These are phyloP conservation scores for Laterallus jamaicensis DNA, from an alignment of 2,113 vertebrate genomes.

Conservation along the genomic window DNA sequence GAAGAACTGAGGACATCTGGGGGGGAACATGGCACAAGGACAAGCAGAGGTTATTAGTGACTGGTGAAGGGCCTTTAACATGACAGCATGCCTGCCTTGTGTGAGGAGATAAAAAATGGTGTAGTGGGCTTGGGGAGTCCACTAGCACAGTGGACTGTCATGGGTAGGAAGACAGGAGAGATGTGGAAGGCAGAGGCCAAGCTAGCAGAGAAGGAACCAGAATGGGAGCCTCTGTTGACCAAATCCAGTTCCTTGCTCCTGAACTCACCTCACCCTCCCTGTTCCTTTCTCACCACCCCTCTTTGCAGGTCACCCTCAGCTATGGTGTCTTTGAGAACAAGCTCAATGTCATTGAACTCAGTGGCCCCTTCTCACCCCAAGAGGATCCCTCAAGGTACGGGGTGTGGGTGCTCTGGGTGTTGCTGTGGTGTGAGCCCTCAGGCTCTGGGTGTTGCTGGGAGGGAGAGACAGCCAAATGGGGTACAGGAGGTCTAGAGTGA, in stretches of 20 bases:
- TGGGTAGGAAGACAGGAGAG: background rate
- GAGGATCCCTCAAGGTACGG: slow-evolving; percentile 87
- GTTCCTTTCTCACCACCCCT: background rate
- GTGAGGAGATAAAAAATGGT: background rate
- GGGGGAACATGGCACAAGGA: background rate
- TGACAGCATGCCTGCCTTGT: background rate
- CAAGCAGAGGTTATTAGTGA: background rate
- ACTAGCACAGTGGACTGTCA: background rate
- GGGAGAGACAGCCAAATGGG: background rate
- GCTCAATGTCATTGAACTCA: slow-evolving; percentile 85
- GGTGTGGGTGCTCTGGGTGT: background rate
- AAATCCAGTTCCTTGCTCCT: background rate
- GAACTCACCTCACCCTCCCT: background rate
- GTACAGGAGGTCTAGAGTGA: background rate
- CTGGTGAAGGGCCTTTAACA: background rate
- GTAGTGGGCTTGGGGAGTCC: background rate
- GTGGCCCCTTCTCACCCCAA: slow-evolving; percentile 80
- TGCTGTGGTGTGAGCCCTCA: background rate
- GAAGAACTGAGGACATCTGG: background rate
- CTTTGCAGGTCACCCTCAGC: slow-evolving; percentile 88
- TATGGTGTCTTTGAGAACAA: slow-evolving; percentile 91
- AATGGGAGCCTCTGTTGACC: background rate
- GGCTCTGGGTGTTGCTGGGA: background rate
- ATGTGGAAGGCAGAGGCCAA: background rate
- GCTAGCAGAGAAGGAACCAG: background rate